Percentiles rank a stretch among this genome's conserved stretches.
phyloP scores from a whole-genome alignment of 2,797 vertebrate genomes.

The Nannoperca obscura region DNA sequence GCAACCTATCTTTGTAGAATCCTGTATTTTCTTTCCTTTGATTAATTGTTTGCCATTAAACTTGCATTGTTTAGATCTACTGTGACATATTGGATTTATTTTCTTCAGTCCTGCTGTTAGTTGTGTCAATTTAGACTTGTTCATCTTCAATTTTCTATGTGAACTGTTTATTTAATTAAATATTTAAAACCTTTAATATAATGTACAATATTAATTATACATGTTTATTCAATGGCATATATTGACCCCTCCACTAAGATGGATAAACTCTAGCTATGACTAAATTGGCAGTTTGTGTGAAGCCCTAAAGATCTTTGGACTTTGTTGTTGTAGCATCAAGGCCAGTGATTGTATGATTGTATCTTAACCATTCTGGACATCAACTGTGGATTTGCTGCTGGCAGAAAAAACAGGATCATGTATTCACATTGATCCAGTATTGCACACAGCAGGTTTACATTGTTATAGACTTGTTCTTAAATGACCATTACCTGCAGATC shows the following conservation, averaged over 20 bases:
- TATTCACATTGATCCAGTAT: neutral
- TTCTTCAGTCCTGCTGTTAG: neutral
- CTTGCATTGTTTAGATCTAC: neutral
- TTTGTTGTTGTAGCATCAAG: neutral
- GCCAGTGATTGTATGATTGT: too few relatives aligned
- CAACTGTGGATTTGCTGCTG: neutral
- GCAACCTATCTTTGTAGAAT: constrained; percentile 13
- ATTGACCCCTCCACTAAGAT: neutral
- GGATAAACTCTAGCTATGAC: neutral
- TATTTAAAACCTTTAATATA: neutral
- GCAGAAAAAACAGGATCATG: constrained; percentile 3
- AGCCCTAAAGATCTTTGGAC: neutral
- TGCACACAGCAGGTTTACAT: neutral
- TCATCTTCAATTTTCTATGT: neutral
- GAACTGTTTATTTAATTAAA: neutral
- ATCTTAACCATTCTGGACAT: neutral
- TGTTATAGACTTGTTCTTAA: neutral
- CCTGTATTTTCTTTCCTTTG: neutral
- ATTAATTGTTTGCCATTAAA: neutral
- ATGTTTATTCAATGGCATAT: neutral
- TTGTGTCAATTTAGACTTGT: neutral
- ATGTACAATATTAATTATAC: neutral
- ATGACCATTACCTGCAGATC: neutral
- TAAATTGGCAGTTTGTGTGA: constrained; percentile 1
- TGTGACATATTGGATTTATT: neutral